Conservation (phyloP, 2,888 invertebrate genomes). For the Drosophila sordidapex region DNA sequence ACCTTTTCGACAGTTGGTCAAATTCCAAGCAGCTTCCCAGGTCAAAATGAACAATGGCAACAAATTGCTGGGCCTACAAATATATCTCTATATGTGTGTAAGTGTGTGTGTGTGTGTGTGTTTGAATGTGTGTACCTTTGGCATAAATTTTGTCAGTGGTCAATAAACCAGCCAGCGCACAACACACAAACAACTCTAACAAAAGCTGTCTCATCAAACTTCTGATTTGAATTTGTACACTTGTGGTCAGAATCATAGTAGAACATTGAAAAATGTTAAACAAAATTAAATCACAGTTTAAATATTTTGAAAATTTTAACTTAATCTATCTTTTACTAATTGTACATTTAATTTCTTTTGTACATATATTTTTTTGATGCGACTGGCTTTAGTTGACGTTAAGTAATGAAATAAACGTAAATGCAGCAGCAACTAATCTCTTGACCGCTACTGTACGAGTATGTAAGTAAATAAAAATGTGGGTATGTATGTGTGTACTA, state of each 20-base stretch:
- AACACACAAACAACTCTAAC: slow-evolving; percentile 28
- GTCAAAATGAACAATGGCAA: slow-evolving; percentile 44
- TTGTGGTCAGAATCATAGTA: background rate
- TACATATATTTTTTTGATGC: no score
- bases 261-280: background rate
- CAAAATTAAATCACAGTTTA: background rate
- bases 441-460: background rate
- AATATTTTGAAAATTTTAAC: no score
- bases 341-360: no score
- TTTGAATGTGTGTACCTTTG: slow-evolving; percentile 53
- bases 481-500: slow-evolving; percentile 6
- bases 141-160: slow-evolving; percentile 75
- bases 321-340: no score
- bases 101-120: background rate
- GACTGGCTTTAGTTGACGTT: no score
- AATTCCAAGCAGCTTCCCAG: slow-evolving; percentile 38
- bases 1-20: no score
- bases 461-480: background rate
- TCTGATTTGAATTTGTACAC: slow-evolving; percentile 28
- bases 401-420: background rate
- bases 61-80: slow-evolving; percentile 53
- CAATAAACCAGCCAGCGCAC: slow-evolving; percentile 66
- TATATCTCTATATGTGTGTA: background rate
- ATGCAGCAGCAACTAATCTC: background rate
- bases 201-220: slow-evolving; percentile 45